A percentile compares a stretch with the other conserved stretches of the same genome.
Evolutionary conservation across 2,888 invertebrate genomes (phyloP).

Genomic region (Arge pagana): DNA sequence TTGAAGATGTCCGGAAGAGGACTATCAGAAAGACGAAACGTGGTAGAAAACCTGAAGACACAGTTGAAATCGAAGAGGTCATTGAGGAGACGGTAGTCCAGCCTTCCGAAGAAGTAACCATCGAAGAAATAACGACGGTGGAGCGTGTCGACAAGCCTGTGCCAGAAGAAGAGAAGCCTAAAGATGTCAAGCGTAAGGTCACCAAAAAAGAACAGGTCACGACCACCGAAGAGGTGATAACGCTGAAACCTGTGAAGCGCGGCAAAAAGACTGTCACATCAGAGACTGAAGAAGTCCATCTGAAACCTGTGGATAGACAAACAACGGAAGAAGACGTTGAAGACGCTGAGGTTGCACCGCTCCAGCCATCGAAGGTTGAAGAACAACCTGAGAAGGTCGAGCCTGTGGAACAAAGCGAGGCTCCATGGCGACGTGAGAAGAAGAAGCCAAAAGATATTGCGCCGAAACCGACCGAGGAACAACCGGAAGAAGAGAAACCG

Average conservation of each 20-base stretch:
- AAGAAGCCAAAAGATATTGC: constrained; percentile 32
- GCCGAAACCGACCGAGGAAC: constrained; percentile 28
- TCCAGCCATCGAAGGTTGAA: constrained; percentile 12
- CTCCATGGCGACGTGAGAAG: constrained; percentile 32
- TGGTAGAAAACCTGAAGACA: constrained; percentile 50
- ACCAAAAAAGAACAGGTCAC: not conserved
- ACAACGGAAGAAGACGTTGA: constrained; percentile 23
- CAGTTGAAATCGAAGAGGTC: constrained; percentile 41
- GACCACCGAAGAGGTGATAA: constrained; percentile 32
- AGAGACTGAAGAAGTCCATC: constrained; percentile 35
- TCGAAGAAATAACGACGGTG: constrained; percentile 10
- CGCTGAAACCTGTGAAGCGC: constrained; percentile 34
- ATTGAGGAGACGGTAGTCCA: constrained; percentile 32
- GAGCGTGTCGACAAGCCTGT: constrained; percentile 43
- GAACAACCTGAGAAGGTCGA: constrained; percentile 27
- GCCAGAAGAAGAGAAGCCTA: constrained; percentile 39
- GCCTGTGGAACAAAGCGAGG: constrained; percentile 12
- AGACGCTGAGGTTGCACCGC: constrained; percentile 15
- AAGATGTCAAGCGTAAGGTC: constrained; percentile 29
- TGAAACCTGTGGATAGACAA: constrained; percentile 35
- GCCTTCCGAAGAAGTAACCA: constrained; percentile 8
- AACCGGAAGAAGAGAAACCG: constrained; percentile 27
- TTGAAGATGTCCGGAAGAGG: constrained; percentile 58
- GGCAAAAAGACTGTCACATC: constrained; percentile 11
- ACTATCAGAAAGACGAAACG: constrained; percentile 37